A percentile compares a stretch with the other conserved stretches of the same genome.
These are phyloP conservation scores for Automeris io DNA, from an alignment of 2,888 invertebrate species.

Conservation along the genomic window DNA sequence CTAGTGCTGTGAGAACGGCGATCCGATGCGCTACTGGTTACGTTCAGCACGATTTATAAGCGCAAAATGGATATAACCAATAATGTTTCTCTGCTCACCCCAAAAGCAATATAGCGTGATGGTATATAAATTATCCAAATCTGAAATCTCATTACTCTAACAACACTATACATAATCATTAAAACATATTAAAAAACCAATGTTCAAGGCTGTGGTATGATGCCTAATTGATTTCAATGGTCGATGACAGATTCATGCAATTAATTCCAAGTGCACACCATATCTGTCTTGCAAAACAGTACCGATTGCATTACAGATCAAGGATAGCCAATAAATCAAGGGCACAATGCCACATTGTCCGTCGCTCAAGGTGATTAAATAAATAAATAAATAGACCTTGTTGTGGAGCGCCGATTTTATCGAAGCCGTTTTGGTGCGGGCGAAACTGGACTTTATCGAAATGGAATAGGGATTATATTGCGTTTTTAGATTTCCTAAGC, in stretches of 20 bases:
- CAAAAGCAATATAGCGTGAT: too few species aligned
- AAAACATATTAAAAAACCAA: too few species aligned
- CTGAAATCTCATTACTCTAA: too few species aligned
- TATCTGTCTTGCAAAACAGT: slow-evolving; percentile 20
- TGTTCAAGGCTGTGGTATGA: too few species aligned
- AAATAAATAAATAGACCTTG: slow-evolving; percentile 73
- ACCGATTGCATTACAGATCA: slow-evolving; percentile 28
- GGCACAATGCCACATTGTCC: slow-evolving; percentile 74
- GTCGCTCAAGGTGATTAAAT: slow-evolving; percentile 71
- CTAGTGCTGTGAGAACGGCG: too few species aligned
- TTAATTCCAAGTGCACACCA: slow-evolving; percentile 6
- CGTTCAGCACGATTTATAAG: too few species aligned
- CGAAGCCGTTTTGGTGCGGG: slow-evolving; percentile 54
- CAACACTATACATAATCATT: too few species aligned
- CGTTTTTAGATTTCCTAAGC: too few species aligned
- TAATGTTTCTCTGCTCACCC: too few species aligned
- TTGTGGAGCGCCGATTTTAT: slow-evolving; percentile 66
- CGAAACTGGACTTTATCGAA: slow-evolving; percentile 39
- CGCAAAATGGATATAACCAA: too few species aligned
- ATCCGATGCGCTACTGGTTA: too few species aligned
- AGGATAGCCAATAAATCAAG: slow-evolving; percentile 61
- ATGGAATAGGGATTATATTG: slow-evolving; percentile 23
- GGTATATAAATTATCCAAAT: too few species aligned
- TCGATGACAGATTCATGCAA: slow-evolving; percentile 4
- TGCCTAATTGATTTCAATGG: background rate